Conservation (phyloP, 2,113 vertebrate genomes). For the Sus scrofa region T2T-Sscrofa CM000820.6:77388001-77388500, state of each 20-base stretch:
- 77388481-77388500: neutral
- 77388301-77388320: neutral
- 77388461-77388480: neutral
- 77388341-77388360: neutral
- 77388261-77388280: too few relatives aligned
- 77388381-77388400: neutral
- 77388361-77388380: neutral
- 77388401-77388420: neutral
- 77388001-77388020: neutral
- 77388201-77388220: too few relatives aligned
- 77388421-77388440: neutral
- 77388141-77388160: too few relatives aligned
- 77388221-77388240: too few relatives aligned
- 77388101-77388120: neutral
- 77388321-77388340: rapidly evolving
- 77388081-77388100: neutral
- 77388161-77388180: rapidly evolving
- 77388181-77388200: neutral
- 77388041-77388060: neutral
- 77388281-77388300: too few relatives aligned
- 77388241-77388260: too few relatives aligned
- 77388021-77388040: neutral
- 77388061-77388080: neutral
- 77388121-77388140: neutral
- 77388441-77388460: neutral